A percentile compares a stretch with the other conserved stretches of the same genome.
Conservation (phyloP, 2,888 invertebrate species). For the Ecdyonurus torrentis region DNA sequence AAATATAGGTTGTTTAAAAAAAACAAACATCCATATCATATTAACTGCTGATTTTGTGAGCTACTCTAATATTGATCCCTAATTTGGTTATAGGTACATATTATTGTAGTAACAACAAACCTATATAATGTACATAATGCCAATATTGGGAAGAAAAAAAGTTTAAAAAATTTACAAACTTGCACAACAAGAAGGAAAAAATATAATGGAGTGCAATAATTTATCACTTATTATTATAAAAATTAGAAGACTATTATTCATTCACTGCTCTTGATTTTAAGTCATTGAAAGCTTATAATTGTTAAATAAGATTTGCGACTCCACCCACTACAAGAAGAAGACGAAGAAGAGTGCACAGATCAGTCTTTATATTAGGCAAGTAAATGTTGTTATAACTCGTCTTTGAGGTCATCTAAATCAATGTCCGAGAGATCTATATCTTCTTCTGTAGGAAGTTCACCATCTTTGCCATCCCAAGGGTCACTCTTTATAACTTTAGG, state of each 20-base stretch:
- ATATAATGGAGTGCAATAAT: neutral
- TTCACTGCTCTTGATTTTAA: neutral
- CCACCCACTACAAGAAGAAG: neutral
- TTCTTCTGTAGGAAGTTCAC: conserved; percentile 66
- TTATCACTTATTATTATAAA: conserved; percentile 4
- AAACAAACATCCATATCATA: too few species aligned
- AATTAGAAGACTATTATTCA: neutral
- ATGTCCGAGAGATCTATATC: conserved; percentile 86
- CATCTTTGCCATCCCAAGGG: conserved; percentile 93
- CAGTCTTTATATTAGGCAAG: conserved; percentile 7
- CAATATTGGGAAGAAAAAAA: too few species aligned
- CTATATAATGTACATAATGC: too few species aligned
- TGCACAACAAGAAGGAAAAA: neutral
- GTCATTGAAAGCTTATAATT: neutral
- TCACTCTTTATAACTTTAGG: conserved; percentile 50
- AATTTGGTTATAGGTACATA: too few species aligned
- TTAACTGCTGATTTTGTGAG: too few species aligned
- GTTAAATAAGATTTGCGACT: too few species aligned
- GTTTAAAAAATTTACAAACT: too few species aligned
- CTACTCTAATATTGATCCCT: too few species aligned
- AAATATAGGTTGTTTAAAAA: too few species aligned
- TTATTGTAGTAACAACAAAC: too few species aligned
- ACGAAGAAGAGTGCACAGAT: conserved; percentile 2
- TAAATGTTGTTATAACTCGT: conserved; percentile 41
- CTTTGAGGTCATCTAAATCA: conserved; percentile 56